Evolutionary conservation across 92 coral and sea anemone genomes (phyloP), one percentile per base, ranked within the genome.

Genomic region (Pocillopora meandrina): DNA sequence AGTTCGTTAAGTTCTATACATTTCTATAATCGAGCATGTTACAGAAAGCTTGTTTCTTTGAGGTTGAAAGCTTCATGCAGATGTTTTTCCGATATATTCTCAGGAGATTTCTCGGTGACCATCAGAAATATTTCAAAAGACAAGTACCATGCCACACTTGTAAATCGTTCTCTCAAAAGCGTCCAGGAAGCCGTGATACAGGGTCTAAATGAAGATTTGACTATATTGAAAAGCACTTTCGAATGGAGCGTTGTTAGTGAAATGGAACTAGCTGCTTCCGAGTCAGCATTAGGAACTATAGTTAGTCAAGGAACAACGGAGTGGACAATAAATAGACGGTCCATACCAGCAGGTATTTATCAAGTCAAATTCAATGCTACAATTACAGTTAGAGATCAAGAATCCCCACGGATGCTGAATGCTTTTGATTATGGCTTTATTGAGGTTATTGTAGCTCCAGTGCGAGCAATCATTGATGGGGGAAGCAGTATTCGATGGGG

Each of bases 381-480:
- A 74, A 14, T 72, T 33, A 72, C 71, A 31, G 19, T 82, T 59
- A 72, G 86, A 42, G 63, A 72, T 82, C 62, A 71, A n/a, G 61
- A 49, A 17, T 49, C 6, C 31, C 86, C 80, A 9, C 69, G 42
- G 36, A 59, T 61, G 1, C 78, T 82, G 0, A 19, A 21, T 11
- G 78, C 79, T 14, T 82, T 72, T 72, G 86, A 82, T 52, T 72
- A 72, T 62, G 93, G 93, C 9, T 90, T 82, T 23, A 90, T 90
- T 31, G 72, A 87, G 60, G 67, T 84, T 10, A 74, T 69, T 67
- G 64, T 63, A 7, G 79, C 88, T 56, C 82, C 89, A 9, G 57
- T 90, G 19, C 86, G 73, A 55, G 89, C 93, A 19, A 55, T 71
- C 23, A 79, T 90, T 71, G 83, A 90, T 36, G 93, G 91, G 2